These are phyloP conservation scores for Plutella xylostella DNA, from an alignment of 2,888 invertebrate genomes.

Conservation along the genomic window DNA sequence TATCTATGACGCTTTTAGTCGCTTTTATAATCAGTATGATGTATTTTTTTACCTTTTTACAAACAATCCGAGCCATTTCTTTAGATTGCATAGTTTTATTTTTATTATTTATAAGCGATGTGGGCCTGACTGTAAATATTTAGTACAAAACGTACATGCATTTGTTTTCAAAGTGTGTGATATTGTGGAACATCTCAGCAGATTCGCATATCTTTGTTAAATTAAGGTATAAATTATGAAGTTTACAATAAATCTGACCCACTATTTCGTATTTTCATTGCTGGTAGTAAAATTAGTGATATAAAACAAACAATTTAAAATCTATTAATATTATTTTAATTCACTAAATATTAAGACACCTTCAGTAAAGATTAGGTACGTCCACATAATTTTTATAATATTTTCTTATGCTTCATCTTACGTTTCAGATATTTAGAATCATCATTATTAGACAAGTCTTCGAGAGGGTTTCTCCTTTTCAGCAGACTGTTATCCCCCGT, in stretches of 20 bases:
- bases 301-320: too few species aligned
- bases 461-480: conserved; percentile 37
- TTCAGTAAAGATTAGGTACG: too few species aligned
- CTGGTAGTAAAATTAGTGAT: conserved; percentile 6
- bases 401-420: conserved; percentile 53
- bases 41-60: neutral
- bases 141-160: conserved; percentile 18
- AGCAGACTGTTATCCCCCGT: conserved; percentile 32
- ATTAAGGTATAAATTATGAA: conserved; percentile 22
- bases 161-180: neutral
- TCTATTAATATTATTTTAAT: too few species aligned
- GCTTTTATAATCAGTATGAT: too few species aligned
- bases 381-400: conserved; percentile 23
- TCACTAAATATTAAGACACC: too few species aligned
- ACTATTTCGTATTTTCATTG: conserved; percentile 6
- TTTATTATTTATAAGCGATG: conserved; percentile 25
- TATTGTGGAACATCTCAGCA: neutral
- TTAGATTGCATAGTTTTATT: conserved; percentile 19
- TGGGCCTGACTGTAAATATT: conserved; percentile 20
- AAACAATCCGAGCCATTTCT: conserved; percentile 62
- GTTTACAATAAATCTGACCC: conserved; percentile 30
- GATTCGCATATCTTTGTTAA: neutral
- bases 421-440: conserved; percentile 58
- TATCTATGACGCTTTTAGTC: too few species aligned
- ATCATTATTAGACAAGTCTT: conserved; percentile 32